Evolutionary conservation across 2,797 vertebrate species (phyloP).

Genomic region (Hippocampus kuda): DNA sequence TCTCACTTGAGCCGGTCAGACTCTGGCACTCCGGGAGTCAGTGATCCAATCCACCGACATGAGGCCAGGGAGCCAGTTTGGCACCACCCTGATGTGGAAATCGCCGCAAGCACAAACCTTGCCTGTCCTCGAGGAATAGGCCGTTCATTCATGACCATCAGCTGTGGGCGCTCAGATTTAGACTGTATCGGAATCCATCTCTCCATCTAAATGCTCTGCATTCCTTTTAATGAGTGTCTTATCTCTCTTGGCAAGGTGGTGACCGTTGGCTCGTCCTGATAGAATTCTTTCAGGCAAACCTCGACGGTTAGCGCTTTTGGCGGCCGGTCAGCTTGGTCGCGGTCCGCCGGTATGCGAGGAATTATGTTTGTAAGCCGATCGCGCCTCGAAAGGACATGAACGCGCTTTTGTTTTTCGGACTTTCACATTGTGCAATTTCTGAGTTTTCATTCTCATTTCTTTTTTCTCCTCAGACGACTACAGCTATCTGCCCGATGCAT

Average conservation of each 20-base stretch:
- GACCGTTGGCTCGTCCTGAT: neutral
- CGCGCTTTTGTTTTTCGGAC: conserved; percentile 21
- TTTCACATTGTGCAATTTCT: neutral
- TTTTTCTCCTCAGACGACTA: conserved; percentile 71
- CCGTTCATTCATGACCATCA: conserved; percentile 45
- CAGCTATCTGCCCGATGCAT: conserved; percentile 67
- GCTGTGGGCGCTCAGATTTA: conserved; percentile 20
- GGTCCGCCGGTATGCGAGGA: conserved; percentile 40
- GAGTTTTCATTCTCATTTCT: neutral
- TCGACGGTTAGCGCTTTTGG: conserved; percentile 13
- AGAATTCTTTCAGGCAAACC: conserved; percentile 6
- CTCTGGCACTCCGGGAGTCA: conserved; percentile 23
- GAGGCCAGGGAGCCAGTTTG: conserved; percentile 38
- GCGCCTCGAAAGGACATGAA: conserved; percentile 36
- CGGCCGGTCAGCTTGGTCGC: conserved; percentile 32
- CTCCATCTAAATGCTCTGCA: conserved; percentile 26
- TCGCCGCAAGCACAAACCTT: conserved; percentile 32
- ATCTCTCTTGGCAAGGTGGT: neutral
- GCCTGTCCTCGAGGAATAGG: conserved; percentile 34
- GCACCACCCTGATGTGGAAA: conserved; percentile 35
- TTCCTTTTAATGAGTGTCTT: conserved; percentile 4
- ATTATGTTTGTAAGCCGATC: conserved; percentile 33
- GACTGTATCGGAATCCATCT: conserved; percentile 36
- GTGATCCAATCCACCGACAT: conserved; percentile 32
- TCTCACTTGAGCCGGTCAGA: conserved; percentile 38